phyloP scores from a whole-genome alignment of 2,797 vertebrate species.

The Danionella dracula region DNA sequence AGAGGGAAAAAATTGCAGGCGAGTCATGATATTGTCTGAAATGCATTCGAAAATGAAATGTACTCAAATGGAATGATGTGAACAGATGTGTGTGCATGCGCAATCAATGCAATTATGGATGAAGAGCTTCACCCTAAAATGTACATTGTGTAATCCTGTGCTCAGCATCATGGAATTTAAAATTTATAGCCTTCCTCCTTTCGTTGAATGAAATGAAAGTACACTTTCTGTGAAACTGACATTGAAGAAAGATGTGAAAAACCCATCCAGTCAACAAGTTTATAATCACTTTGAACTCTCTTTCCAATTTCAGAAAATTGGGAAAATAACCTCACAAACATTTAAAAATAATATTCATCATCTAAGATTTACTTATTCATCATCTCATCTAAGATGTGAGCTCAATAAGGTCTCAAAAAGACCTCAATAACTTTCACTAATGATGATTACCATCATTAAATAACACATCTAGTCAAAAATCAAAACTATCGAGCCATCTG shows the following conservation, averaged over 20 bases:
- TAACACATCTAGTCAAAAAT: too few species aligned
- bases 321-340: too few species aligned
- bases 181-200: background rate
- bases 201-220: background rate
- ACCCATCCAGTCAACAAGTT: background rate
- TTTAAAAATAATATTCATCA: too few species aligned
- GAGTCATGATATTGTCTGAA: background rate
- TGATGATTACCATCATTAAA: too few species aligned
- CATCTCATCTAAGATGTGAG: too few species aligned
- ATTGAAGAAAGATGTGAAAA: background rate
- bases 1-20: background rate
- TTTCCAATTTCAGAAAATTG: too few species aligned
- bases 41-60: slow-evolving; percentile 1
- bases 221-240: background rate
- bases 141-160: background rate
- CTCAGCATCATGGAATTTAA: background rate
- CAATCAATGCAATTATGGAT: background rate
- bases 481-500: too few species aligned
- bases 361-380: too few species aligned
- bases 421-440: too few species aligned
- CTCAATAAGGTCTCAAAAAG: too few species aligned
- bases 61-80: slow-evolving; percentile 5
- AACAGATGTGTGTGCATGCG: slow-evolving; percentile 4
- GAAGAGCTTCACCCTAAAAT: background rate
- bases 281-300: too few species aligned